A percentile compares a stretch with the other conserved stretches of the same genome.
Conservation (phyloP, 2,113 vertebrate species). For the Columba livia region DNA sequence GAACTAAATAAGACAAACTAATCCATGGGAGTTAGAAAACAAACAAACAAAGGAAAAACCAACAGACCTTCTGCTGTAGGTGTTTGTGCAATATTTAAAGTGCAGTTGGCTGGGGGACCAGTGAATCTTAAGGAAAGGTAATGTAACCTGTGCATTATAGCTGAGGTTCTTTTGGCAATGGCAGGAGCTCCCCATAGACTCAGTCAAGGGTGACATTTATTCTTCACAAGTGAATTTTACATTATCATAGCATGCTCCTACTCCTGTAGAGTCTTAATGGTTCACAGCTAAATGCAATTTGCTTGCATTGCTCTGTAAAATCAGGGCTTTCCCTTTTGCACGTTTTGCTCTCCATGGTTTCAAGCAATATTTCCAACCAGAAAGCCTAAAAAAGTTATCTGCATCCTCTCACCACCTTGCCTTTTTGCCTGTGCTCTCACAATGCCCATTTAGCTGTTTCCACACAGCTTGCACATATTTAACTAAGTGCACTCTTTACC, state of each 20-base stretch:
- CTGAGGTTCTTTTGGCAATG: not conserved
- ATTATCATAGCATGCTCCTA: fast-evolving
- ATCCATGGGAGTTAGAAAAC: not conserved
- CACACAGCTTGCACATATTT: not conserved
- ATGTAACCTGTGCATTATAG: not conserved
- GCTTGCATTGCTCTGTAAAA: not conserved
- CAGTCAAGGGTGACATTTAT: not conserved
- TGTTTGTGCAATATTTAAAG: not conserved
- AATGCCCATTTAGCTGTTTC: fast-evolving
- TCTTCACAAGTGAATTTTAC: not conserved
- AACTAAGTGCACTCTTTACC: not conserved
- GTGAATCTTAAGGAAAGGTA: not conserved
- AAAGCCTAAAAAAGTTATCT: not conserved
- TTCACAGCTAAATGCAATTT: not conserved
- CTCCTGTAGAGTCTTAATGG: not conserved
- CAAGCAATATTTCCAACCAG: not conserved
- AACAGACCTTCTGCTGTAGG: not conserved
- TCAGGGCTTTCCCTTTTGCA: not conserved
- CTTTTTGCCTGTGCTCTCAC: not conserved
- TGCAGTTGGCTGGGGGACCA: not conserved
- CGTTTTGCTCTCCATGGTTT: not conserved
- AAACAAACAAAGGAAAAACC: no score
- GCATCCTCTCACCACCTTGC: not conserved
- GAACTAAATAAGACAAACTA: not conserved
- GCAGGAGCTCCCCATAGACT: not conserved